Evolutionary conservation across 2,113 vertebrate genomes (phyloP), one percentile per base, ranked within the genome.

Genomic region (Protomyctophum bolini): DNA sequence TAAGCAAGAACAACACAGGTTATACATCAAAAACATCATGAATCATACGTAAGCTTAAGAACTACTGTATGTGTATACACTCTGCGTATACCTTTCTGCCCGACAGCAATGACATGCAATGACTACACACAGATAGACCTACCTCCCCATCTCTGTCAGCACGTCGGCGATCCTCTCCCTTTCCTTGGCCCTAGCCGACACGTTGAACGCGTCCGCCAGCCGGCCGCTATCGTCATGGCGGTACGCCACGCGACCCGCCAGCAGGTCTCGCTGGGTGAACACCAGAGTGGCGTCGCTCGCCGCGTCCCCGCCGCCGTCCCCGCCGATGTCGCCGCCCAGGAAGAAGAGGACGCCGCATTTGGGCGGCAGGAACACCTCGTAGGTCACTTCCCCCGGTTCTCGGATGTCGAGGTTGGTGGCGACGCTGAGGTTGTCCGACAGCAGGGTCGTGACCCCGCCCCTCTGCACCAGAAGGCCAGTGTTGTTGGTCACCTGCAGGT

Each of bases 371-470:
- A 90, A 59, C n/a, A 97, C 75, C 66, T 93, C 58, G 47, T 94
- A 97, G 0, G 54, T 76, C 52, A 97, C 79, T 66, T 97, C 94
- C 0, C 68, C 10, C 51, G 94, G 87, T n/a, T 85, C 92, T 82
- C 94, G 89, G 75, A 96, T 83, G 72, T 97, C 95, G 45, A 95
- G 88, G 83, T 98, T 98, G 77, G 95, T 98, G 71, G 70, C 29
- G 67, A 94, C 76, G 59, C 95, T 96, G 79, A 97, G 83, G 76
- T 96, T 94, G 72, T 90, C 73, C 6, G 90, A 83, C 1, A 88
- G 93, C 73, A 97, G 12, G 48, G 50, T 66, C 8, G 72, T 77
- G 2, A 87, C 81, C 55, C 91, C 87, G 29, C 94, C 93, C 85
- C 92, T 94, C 57, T 90, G 91, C 45, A 97, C 90, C 14, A 93